These are phyloP conservation scores for Acanthosepion lycidas DNA, from an alignment of 2,888 invertebrate species.

Conservation along the genomic window DNA sequence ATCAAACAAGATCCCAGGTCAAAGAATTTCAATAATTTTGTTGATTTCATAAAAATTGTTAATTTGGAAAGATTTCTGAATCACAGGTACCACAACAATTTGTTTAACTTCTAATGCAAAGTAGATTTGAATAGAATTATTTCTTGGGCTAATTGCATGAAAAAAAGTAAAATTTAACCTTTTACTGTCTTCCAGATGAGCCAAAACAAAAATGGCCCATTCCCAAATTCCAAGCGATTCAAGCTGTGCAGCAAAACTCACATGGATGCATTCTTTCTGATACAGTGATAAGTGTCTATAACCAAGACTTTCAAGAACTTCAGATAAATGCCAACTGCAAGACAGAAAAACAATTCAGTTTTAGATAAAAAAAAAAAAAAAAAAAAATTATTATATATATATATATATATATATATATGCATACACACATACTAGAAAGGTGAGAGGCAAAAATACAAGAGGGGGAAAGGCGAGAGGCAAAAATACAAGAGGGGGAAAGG, in stretches of 20 bases:
- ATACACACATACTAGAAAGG: neutral
- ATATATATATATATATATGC: neutral
- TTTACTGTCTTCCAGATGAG: conserved; percentile 73
- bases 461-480: neutral
- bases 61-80: too few species aligned
- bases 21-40: too few species aligned
- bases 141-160: neutral
- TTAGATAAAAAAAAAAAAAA: neutral
- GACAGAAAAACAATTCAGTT: neutral
- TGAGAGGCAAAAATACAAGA: neutral
- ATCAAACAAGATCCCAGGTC: too few species aligned
- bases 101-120: too few species aligned
- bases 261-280: conserved; percentile 80
- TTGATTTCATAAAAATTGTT: too few species aligned
- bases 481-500: too few species aligned
- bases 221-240: conserved; percentile 89
- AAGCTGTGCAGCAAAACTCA: conserved; percentile 86
- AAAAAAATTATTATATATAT: too few species aligned
- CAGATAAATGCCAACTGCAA: conserved; percentile 84
- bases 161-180: conserved; percentile 59
- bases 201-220: conserved; percentile 87
- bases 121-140: neutral
- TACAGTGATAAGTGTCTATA: conserved; percentile 78
- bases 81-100: too few species aligned
- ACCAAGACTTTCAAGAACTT: conserved; percentile 81